Conservation (phyloP, 2,797 vertebrate genomes). For the Brachyalestes nurse region DNA sequence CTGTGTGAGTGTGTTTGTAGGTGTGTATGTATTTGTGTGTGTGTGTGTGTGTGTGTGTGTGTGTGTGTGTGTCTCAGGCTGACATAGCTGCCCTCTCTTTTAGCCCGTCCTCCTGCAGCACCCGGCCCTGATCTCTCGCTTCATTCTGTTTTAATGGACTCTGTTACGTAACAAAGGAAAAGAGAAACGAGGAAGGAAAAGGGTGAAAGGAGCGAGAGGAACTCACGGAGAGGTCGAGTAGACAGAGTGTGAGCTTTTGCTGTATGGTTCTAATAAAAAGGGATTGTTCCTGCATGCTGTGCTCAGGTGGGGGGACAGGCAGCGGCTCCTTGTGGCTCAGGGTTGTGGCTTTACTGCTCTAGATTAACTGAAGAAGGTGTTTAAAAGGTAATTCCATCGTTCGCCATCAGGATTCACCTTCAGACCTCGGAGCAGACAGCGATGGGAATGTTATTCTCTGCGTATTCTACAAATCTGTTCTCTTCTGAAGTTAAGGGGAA, state of each 20-base stretch:
- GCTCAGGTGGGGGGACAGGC: conserved; percentile 8
- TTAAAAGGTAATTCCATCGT: conserved; percentile 39
- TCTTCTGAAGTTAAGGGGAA: too few relatives aligned
- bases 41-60: conserved; percentile 7
- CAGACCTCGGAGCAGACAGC: conserved; percentile 16
- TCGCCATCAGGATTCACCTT: conserved; percentile 31
- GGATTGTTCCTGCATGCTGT: conserved; percentile 25
- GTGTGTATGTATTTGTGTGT: conserved; percentile 7
- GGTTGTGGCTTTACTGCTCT: conserved; percentile 18
- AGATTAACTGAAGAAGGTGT: conserved; percentile 51
- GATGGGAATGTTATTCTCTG: background rate
- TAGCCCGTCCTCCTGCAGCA: conserved; percentile 32
- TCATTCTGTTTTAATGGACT: conserved; percentile 57
- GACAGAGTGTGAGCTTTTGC: background rate
- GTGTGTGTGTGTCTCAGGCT: conserved; percentile 23
- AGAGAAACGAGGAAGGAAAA: background rate
- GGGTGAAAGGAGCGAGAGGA: background rate
- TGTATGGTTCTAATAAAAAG: conserved; percentile 29
- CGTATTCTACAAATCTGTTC: background rate
- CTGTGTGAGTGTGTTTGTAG: conserved; percentile 36
- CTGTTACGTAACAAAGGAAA: conserved; percentile 46
- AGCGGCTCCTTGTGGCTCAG: conserved; percentile 16
- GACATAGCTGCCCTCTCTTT: conserved; percentile 29
- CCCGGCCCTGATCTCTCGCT: conserved; percentile 18
- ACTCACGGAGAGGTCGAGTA: background rate